A percentile compares a stretch with the other conserved stretches of the same genome.
These are phyloP conservation scores for Reticulitermes speratus DNA, from an alignment of 1,140 invertebrate genomes.

Conservation along the genomic window DNA sequence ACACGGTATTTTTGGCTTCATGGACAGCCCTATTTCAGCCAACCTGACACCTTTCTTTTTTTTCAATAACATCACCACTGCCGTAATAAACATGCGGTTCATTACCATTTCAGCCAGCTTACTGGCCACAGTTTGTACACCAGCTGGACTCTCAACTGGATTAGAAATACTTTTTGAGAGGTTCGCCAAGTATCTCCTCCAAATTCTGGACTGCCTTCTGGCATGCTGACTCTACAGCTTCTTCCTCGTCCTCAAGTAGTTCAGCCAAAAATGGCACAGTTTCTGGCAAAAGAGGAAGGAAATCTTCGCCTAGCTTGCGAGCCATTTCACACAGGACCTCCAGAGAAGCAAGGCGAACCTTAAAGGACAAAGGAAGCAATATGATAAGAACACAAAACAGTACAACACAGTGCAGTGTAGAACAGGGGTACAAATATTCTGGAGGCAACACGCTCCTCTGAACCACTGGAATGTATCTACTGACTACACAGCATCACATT, in stretches of 20 bases:
- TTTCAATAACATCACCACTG: no score
- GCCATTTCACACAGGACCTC: slow-evolving; percentile 69
- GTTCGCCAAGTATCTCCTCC: slow-evolving; percentile 79
- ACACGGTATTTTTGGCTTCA: no score
- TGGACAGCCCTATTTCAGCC: no score
- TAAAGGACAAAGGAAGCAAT: slow-evolving; percentile 33
- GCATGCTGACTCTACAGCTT: slow-evolving; percentile 70
- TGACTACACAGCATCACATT: no score
- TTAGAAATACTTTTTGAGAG: slow-evolving; percentile 81
- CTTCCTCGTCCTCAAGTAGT: slow-evolving; percentile 79
- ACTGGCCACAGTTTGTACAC: no score
- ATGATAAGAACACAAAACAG: no score
- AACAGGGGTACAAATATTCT: not conserved
- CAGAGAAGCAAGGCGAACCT: slow-evolving; percentile 55
- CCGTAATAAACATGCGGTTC: no score
- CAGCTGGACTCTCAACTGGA: not conserved
- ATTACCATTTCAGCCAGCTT: no score
- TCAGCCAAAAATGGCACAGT: slow-evolving; percentile 82
- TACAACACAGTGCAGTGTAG: not conserved
- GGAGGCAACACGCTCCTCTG: not conserved
- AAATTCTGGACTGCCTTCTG: slow-evolving; percentile 72
- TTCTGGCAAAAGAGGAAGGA: slow-evolving; percentile 75
- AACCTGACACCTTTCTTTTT: no score
- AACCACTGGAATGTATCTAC: no score
- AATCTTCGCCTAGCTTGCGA: slow-evolving; percentile 76